Evolutionary conservation across 23 tunicate genomes (phyloP), one percentile per base, ranked within the genome.

Genomic region (Trididemnum nubilum): DNA sequence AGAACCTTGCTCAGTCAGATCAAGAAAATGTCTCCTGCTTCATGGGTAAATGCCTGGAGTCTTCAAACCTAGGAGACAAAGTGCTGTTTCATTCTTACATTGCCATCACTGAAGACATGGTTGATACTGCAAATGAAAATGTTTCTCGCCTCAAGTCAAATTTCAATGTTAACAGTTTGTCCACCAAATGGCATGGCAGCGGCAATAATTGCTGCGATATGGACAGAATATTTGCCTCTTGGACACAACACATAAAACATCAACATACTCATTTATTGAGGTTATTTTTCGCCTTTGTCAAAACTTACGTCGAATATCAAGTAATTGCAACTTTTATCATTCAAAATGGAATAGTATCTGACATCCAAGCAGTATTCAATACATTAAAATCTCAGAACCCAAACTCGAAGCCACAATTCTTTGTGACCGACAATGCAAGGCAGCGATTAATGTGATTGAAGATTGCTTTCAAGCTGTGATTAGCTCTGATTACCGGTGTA

Each of bases 291-390:
- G n/a, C 61, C 21, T 32, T 72, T 61, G 83, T 59, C 1, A 59
- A 79, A 79, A 79, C 83, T 0, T 60, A 79, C 32, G 83, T 79
- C 1, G 72, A 51, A 1, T 29, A 79, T n/a, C 83, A 79, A 52
- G 83, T 79, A 1, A 73, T 59, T 0, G 83, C 33, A 0, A 79
- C 66, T 1, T 79, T 79, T 35, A 23, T 79, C 0, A 30, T 32
- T 1, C 83, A 79, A 61, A 79, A 79, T 23, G 83, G 30, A 61
- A n/a, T 1, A 60, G 33, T 1, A 1, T 1, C 34, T 22, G 63
- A 52, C 18, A 40, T 44, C 32, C 32, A 5, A 27, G 81, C 50
- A 76, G 81, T 65, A 1, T 5, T 76, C 1, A 29, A 31, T 15
- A 76, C 51, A 0, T 1, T 76, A 9, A 76, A 76, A 34, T 2